phyloP scores from a whole-genome alignment of 1,140 invertebrate species.

The Nilaparvata lugens region DNA sequence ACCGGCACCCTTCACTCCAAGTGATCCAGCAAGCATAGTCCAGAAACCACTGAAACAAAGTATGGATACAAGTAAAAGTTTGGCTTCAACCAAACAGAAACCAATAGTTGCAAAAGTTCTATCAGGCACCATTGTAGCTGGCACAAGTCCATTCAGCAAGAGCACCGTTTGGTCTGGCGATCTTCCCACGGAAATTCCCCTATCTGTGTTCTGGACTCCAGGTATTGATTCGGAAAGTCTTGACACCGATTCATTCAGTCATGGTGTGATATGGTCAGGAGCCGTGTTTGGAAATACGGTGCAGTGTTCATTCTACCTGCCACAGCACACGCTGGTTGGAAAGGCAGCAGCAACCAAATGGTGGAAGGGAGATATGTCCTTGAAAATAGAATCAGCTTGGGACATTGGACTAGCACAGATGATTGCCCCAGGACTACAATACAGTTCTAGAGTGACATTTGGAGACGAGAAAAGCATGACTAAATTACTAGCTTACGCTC shows the following conservation, averaged over 20 bases:
- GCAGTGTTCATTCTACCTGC: constrained; percentile 14
- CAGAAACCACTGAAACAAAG: neutral
- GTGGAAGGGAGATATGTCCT: constrained; percentile 12
- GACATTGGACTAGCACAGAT: no score
- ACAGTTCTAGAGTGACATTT: constrained; percentile 11
- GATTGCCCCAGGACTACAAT: neutral
- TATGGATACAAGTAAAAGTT: neutral
- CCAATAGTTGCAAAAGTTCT: neutral
- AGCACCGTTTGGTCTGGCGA: constrained; percentile 12
- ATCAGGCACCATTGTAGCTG: neutral
- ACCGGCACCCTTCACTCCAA: neutral
- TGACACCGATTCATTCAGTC: constrained; percentile 5
- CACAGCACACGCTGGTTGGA: constrained; percentile 14
- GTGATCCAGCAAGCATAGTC: neutral
- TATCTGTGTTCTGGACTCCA: constrained; percentile 16
- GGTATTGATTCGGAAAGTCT: neutral
- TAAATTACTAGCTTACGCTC: neutral
- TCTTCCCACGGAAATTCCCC: constrained; percentile 9
- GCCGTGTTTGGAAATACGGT: constrained; percentile 11
- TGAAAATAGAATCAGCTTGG: no score
- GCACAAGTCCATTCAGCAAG: neutral
- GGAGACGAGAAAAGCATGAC: neutral
- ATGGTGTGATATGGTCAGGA: constrained; percentile 18
- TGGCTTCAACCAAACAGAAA: neutral
- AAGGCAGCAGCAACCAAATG: constrained; percentile 7